Conservation (phyloP, 2,888 invertebrate genomes). For the Mythimna albipuncta region DNA sequence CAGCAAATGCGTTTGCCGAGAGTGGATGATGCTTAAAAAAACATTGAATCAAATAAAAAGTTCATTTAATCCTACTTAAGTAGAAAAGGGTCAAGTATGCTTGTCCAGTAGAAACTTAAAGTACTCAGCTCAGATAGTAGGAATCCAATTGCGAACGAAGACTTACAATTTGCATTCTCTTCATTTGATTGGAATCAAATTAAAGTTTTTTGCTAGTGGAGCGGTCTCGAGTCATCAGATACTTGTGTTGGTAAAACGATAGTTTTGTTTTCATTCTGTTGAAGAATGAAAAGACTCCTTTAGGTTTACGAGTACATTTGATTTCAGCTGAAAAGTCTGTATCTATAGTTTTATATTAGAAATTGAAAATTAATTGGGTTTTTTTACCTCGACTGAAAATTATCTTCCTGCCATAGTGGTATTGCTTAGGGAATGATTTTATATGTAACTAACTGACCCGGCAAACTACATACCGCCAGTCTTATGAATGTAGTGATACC, state of each 20-base stretch:
- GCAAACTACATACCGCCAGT: too few species aligned
- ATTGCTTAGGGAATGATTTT: too few species aligned
- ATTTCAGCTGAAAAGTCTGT: too few species aligned
- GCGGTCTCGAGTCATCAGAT: not conserved
- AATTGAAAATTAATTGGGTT: too few species aligned
- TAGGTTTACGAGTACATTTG: too few species aligned
- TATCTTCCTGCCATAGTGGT: too few species aligned
- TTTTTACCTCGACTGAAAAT: too few species aligned
- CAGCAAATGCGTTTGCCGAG: too few species aligned
- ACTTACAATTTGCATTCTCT: slow-evolving; percentile 38
- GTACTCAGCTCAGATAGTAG: slow-evolving; percentile 7
- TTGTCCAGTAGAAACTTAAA: slow-evolving; percentile 14
- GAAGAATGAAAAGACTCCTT: not conserved
- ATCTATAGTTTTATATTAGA: too few species aligned
- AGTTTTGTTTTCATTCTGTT: not conserved
- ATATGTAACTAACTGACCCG: too few species aligned
- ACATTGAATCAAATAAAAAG: slow-evolving; percentile 13
- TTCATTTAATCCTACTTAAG: not conserved
- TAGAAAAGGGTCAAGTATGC: slow-evolving; percentile 11
- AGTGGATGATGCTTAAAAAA: not conserved
- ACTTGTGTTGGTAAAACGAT: not conserved
- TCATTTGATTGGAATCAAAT: slow-evolving; percentile 45
- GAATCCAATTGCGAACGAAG: slow-evolving; percentile 22
- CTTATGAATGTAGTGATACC: too few species aligned
- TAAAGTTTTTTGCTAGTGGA: slow-evolving; percentile 27